Conservation (phyloP, 53 echinoderm and acorn worm genomes). For the Holothuria leucospilota region DNA sequence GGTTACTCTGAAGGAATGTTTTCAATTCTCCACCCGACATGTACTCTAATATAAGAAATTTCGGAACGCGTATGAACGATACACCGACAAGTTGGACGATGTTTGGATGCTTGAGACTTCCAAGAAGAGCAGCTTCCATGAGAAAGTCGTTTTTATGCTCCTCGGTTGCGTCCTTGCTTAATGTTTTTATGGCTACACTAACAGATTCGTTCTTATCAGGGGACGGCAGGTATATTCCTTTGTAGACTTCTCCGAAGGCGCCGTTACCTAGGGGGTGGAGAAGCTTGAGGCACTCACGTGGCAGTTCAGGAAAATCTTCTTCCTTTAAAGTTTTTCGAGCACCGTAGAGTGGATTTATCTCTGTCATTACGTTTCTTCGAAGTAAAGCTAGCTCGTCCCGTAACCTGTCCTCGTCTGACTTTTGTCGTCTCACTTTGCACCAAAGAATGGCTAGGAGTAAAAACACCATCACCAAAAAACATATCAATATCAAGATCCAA, state of each 20-base stretch:
- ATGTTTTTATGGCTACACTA: conserved; percentile 82
- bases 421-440: neutral
- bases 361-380: conserved; percentile 29
- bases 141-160: conserved; percentile 88
- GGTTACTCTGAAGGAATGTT: conserved; percentile 84
- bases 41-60: conserved; percentile 88
- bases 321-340: conserved; percentile 13
- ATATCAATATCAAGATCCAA: conserved; percentile 9
- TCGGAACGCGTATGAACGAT: conserved; percentile 84
- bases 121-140: conserved; percentile 95
- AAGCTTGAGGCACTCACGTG: conserved; percentile 24
- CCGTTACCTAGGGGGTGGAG: conserved; percentile 79
- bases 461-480: neutral
- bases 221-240: conserved; percentile 67
- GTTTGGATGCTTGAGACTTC: conserved; percentile 86
- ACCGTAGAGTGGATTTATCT: conserved; percentile 39
- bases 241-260: conserved; percentile 95
- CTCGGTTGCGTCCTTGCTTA: conserved; percentile 59
- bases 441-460: neutral
- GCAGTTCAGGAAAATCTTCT: conserved; percentile 29
- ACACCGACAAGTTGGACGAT: conserved; percentile 87
- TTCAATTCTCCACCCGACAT: conserved; percentile 94
- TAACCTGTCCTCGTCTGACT: conserved; percentile 28
- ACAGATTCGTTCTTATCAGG: conserved; percentile 66
- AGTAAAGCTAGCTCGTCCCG: conserved; percentile 28